Percentiles rank a stretch among this genome's conserved stretches.
Evolutionary conservation across 2,797 vertebrate genomes (phyloP).

Genomic region (Poeciliopsis gracilis): DNA sequence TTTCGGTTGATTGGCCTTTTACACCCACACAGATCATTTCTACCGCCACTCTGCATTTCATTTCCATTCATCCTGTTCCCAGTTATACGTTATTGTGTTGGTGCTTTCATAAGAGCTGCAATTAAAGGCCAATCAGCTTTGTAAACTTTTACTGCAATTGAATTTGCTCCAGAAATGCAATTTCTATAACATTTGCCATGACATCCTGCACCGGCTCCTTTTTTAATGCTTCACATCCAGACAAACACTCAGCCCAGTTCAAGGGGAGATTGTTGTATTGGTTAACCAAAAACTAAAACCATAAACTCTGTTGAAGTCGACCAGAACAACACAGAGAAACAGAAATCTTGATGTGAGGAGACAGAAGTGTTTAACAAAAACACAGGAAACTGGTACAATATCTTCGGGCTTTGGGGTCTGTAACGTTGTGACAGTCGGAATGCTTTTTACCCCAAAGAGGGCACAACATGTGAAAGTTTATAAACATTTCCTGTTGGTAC

Average conservation of each 20-base stretch:
- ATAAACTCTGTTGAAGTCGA: conserved; percentile 2
- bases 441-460: background rate
- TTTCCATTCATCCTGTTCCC: background rate
- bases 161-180: conserved; percentile 1
- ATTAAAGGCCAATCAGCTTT: background rate
- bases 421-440: background rate
- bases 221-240: conserved; percentile 1
- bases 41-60: background rate
- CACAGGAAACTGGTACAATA: conserved; percentile 18
- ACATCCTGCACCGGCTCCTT: background rate
- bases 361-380: background rate
- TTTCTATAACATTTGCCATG: background rate
- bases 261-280: background rate
- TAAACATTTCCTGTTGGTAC: background rate
- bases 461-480: background rate
- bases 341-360: conserved; percentile 1
- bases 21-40: conserved; percentile 1
- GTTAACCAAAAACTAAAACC: conserved; percentile 6
- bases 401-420: background rate
- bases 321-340: background rate
- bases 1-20: background rate
- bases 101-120: background rate
- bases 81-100: background rate
- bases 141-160: background rate
- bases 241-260: background rate